A percentile compares a stretch with the other conserved stretches of the same genome.
Conservation (phyloP, 2,113 vertebrate genomes). For the Alectura lathami region DNA sequence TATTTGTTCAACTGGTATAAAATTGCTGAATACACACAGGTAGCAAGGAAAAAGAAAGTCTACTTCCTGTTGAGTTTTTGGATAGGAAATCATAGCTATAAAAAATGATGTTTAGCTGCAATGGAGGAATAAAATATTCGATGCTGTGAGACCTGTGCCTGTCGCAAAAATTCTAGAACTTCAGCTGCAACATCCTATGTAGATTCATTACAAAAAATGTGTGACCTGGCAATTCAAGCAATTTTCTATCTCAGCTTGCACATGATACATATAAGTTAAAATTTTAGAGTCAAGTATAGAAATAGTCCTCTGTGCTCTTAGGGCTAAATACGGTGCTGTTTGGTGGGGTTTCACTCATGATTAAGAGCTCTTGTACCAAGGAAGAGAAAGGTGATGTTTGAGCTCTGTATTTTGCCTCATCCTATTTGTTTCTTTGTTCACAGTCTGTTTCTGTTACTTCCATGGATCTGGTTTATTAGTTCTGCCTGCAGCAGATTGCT, state of each 20-base stretch:
- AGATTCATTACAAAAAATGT: neutral
- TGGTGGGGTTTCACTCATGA: neutral
- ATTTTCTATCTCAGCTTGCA: neutral
- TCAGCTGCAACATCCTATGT: neutral
- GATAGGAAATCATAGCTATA: neutral
- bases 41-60: neutral
- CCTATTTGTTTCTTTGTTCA: neutral
- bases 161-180: neutral
- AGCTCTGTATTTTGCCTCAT: neutral
- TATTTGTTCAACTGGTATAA: neutral
- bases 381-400: neutral
- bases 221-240: neutral
- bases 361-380: neutral
- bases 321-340: neutral
- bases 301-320: neutral
- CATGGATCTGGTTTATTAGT: neutral
- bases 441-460: neutral
- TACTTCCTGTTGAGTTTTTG: neutral
- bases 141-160: neutral
- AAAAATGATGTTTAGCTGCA: neutral
- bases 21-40: no score
- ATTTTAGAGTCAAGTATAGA: neutral
- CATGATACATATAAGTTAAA: neutral
- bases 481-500: neutral
- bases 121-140: neutral